Conservation (phyloP, 2,113 vertebrate genomes). For the Eptesicus fuscus region DNA sequence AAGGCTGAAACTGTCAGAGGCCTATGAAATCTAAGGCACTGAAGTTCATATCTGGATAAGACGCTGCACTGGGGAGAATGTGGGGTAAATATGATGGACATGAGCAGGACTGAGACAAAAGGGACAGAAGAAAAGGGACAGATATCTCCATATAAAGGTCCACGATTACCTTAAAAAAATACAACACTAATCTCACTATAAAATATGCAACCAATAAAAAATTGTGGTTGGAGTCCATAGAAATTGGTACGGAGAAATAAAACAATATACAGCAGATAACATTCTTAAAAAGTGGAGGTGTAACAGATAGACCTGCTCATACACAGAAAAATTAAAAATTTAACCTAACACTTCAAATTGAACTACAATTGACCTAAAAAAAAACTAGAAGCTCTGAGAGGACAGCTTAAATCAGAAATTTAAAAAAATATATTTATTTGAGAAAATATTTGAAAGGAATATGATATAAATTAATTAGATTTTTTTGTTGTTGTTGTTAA, state of each 20-base stretch:
- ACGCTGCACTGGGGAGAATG: background rate
- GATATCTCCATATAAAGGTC: background rate
- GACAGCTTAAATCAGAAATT: background rate
- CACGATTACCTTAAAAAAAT: background rate
- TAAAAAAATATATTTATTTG: background rate
- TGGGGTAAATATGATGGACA: background rate
- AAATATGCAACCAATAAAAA: background rate
- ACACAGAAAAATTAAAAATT: background rate
- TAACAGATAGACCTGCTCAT: background rate
- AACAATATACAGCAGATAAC: background rate
- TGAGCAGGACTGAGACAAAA: background rate
- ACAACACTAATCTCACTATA: background rate
- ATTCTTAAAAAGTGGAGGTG: background rate
- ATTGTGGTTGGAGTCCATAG: background rate
- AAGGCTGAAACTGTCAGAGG: background rate
- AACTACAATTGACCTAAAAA: background rate
- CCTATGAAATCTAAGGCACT: background rate
- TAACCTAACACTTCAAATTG: background rate
- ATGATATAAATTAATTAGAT: background rate
- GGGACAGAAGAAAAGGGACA: background rate
- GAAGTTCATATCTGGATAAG: background rate
- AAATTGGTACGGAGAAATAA: background rate
- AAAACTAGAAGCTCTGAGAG: background rate
- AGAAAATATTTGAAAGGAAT: background rate
- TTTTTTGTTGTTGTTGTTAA: too few relatives aligned